Base-by-base conservation (phyloP, 2,113 vertebrate genomes). In the Meles meles region DNA sequence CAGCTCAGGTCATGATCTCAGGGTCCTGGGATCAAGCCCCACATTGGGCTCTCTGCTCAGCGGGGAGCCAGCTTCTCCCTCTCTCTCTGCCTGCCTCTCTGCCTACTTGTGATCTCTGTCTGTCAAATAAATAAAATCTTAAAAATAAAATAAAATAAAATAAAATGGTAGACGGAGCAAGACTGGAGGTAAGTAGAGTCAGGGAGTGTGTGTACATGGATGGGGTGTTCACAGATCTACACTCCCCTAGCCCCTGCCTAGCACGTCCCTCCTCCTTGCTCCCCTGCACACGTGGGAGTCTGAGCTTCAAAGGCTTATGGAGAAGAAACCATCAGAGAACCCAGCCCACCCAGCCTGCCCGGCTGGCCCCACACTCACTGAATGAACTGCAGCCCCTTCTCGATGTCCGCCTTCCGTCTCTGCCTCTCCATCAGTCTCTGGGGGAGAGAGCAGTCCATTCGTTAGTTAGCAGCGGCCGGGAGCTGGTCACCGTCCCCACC, bases 381-480 rank as follows among this genome's bases (percentile, higher is more conserved):
- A 95, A 99, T 99, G 95, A 99, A 99, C 20, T 98, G 98, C 97
- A 99, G 99, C 96, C 99, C 99, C 98, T 99, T 99, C 98, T 98
- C 99, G 97, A 99, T 99, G 96, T 99, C 99, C 92, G 99, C 98
- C 97, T 98, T 99, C 90, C 99, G 99, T 97, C 99, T 99, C 98
- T 99, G 99, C 97, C 99, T 99, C 98, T 98, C 99, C 98, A 99
- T 98, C 97, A 99, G 99, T 98, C 44, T 93, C 99, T 99, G 97
- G 4, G 44, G 55, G 97, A 59, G 44, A 98, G 77, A 97, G 52
- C 96, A 77, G 81, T 61, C 52, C 49, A 93, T 39, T 20, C 20
- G 23, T 57, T 23, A 23, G 86, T 20, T 39, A 31, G 65, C 17
- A 7, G 47, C 0, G 39, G 49, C 27, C 0, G 1, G 10, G 17